Base-by-base conservation (phyloP, 23 tunicate genomes). In the Ascidia mentula region DNA sequence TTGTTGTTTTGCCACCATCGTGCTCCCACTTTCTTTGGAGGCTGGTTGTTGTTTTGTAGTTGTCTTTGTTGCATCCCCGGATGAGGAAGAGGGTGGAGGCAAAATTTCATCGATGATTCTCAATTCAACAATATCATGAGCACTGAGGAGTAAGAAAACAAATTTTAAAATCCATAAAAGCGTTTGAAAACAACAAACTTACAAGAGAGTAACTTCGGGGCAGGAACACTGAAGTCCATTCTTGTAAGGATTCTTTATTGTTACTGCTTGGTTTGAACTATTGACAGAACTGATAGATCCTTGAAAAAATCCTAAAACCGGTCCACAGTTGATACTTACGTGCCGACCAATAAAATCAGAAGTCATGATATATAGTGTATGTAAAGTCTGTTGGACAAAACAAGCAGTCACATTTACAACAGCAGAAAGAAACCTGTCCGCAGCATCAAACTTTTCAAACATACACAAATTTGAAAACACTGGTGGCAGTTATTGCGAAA, bases 301-400 rank as follows among this genome's bases (percentile, higher is more conserved):
- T 75, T 90, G 95, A 75, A 75, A 83, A 75, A 69, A 86, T 9
- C 95, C 95, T 59, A 84, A 77, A 12, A 61, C 24, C 32, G 83
- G 53, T 26, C 95, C 89, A 84, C 88, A 84, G 53, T 90, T 42
- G 28, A 90, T 84, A 38, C 84, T 90, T 18, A 90, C 95, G 76
- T 84, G 88, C 0, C 89, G 61, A 1, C 89, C 89, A 80, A 90
- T 72, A 69, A 86, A 86, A n/a, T 80, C 82, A 69, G 72, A 31
- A 15, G 89, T 35, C 95, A 90, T 90, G 7, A 17, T 81, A 0
- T 18, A 9, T 53, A n/a, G n/a, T n/a, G n/a, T n/a, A n/a, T n/a
- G n/a, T n/a, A n/a, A n/a, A n/a, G n/a, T n/a, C n/a, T n/a, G n/a
- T n/a, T n/a, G n/a, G n/a, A n/a, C n/a, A n/a, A n/a, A n/a, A n/a